Evolutionary conservation across 2,797 vertebrate species (phyloP).

Genomic region (Balearica regulorum): DNA sequence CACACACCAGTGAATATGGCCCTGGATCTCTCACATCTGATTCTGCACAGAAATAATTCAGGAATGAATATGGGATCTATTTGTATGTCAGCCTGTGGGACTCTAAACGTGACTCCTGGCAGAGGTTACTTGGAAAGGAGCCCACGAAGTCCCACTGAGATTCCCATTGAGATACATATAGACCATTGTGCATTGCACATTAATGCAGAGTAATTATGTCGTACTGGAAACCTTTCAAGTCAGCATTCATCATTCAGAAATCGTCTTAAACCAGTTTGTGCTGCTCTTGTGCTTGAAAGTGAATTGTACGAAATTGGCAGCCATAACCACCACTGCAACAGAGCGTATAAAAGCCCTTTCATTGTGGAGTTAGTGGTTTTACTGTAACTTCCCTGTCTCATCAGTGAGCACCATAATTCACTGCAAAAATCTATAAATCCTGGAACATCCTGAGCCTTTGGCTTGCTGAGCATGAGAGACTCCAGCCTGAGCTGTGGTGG

Average conservation of each 20-base stretch:
- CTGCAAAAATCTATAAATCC: conserved; percentile 51
- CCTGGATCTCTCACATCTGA: background rate
- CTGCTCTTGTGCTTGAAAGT: conserved; percentile 39
- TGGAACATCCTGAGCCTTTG: conserved; percentile 33
- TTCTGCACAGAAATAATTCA: conserved; percentile 10
- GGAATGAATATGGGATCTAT: conserved; percentile 43
- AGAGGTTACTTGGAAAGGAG: background rate
- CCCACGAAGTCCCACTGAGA: conserved; percentile 30
- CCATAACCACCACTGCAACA: conserved; percentile 13
- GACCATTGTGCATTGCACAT: conserved; percentile 28
- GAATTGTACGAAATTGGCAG: conserved; percentile 46
- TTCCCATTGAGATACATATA: conserved; percentile 56
- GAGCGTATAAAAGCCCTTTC: conserved; percentile 57
- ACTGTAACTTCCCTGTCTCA: conserved; percentile 46
- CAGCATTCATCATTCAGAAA: conserved; percentile 56
- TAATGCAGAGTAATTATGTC: conserved; percentile 57
- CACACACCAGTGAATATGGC: background rate
- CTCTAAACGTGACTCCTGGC: background rate
- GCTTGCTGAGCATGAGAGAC: background rate
- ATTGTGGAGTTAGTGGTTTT: conserved; percentile 19
- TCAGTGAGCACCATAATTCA: conserved; percentile 49
- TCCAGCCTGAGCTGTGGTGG: background rate
- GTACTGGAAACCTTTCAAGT: conserved; percentile 58
- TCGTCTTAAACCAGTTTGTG: conserved; percentile 55
- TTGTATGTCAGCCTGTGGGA: conserved; percentile 23